A percentile compares a stretch with the other conserved stretches of the same genome.
These are phyloP conservation scores for Nemoura dubitans DNA, from an alignment of 2,888 invertebrate genomes.

Conservation along the genomic window DNA sequence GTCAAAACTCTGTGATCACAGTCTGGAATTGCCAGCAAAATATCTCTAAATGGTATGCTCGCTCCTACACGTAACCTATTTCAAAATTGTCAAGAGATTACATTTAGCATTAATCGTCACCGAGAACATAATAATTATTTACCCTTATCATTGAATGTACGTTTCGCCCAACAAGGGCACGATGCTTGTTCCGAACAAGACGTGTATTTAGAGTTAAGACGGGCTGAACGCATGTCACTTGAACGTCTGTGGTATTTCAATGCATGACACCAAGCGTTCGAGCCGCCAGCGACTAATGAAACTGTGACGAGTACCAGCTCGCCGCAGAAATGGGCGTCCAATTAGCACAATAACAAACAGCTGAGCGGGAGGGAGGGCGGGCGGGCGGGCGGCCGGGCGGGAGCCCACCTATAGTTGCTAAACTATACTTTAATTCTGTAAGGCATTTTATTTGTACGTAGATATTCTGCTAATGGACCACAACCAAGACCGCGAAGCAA, in stretches of 20 bases:
- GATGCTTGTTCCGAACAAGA: not conserved
- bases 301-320: not conserved
- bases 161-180: not conserved
- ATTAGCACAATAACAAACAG: not conserved
- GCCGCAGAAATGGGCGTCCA: not conserved
- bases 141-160: not conserved
- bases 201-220: not conserved
- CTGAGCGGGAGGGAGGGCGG: not conserved
- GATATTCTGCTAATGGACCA: not conserved
- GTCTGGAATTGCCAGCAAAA: not conserved
- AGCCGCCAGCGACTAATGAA: not conserved
- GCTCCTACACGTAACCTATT: not conserved
- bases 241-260: not conserved
- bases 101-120: not conserved
- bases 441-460: not conserved
- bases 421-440: not conserved
- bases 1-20: not conserved
- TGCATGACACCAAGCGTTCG: not conserved
- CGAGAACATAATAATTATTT: not conserved
- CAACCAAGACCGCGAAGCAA: not conserved
- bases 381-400: too few species aligned
- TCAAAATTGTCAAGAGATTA: not conserved
- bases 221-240: not conserved
- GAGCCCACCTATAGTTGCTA: not conserved
- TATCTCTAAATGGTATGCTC: not conserved